Evolutionary conservation across 2,113 vertebrate genomes (phyloP), one percentile per base, ranked within the genome.

Genomic region (Paradisaea rubra): DNA sequence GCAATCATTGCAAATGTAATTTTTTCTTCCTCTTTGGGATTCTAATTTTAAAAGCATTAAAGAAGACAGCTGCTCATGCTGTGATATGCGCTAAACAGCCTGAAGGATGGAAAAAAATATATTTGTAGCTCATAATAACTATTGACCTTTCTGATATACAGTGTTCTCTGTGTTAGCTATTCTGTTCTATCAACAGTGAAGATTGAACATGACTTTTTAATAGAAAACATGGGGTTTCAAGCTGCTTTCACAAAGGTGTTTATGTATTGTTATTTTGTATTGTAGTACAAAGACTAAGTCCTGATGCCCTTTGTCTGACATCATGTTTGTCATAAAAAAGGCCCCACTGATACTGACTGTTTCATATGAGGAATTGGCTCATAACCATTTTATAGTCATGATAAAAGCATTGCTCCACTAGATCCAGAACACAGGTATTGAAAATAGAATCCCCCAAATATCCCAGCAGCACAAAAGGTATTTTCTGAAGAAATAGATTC

Each of bases 161-260:
- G 94, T 98, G 98, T 98, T 98, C 97, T 97, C 97, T 96, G 96
- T 97, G 98, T 98, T 98, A 98, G 98, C 98, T 98, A 97, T 98
- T 98, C 97, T 90, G 97, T 97, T 98, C 98, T 97, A 98, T 98
- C 98, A 98, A 98, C 98, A 98, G 97, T 97, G 98, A 98, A 98
- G 98, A 98, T 98, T 98, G 98, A 98, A 98, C 98, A 98, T 98
- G 98, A 98, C 98, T 98, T 98, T 98, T 98, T 98, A 98, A 98
- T 98, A 98, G 98, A 98, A 98, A 98, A 98, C 98, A 98, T 95
- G 97, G 97, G 97, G 97, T 98, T 98, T 98, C 95, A 95, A 97
- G 97, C 97, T 97, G 97, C 97, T 97, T 97, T 97, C 97, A 95
- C 97, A 97, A 97, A 98, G 97, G 98, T 98, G 98, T 98, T 98